These are phyloP conservation scores for Clarias pachynema DNA, from an alignment of 2,797 vertebrate genomes.

Conservation along the genomic window DNA sequence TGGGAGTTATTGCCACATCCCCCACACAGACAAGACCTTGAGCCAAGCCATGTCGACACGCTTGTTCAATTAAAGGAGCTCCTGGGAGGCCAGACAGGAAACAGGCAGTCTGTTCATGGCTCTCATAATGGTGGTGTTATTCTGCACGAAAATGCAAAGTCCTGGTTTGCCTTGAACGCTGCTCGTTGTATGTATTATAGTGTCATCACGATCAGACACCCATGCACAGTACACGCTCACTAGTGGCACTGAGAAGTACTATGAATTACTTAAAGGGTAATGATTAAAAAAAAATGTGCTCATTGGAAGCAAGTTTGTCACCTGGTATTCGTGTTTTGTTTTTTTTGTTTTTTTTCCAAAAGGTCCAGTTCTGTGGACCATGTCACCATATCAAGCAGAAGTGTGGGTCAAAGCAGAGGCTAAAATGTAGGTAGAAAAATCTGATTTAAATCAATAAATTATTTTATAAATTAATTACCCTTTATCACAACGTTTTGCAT, in stretches of 20 bases:
- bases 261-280: neutral
- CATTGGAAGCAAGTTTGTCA: neutral
- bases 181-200: neutral
- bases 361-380: neutral
- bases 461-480: neutral
- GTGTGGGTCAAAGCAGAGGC: neutral
- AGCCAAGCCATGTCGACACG: no score
- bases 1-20: no score
- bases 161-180: no score
- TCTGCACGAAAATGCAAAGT: no score
- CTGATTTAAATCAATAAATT: neutral
- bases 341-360: no score
- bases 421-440: neutral
- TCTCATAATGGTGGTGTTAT: no score
- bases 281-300: neutral
- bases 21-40: no score
- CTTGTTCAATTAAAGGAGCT: no score
- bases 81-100: no score
- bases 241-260: neutral
- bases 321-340: neutral
- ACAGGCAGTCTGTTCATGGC: no score
- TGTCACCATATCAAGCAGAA: neutral
- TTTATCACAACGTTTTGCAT: neutral
- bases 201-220: neutral
- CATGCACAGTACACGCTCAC: slow-evolving; percentile 10